phyloP scores from a whole-genome alignment of 2,888 invertebrate genomes.

The Bruchidius siliquastri region DNA sequence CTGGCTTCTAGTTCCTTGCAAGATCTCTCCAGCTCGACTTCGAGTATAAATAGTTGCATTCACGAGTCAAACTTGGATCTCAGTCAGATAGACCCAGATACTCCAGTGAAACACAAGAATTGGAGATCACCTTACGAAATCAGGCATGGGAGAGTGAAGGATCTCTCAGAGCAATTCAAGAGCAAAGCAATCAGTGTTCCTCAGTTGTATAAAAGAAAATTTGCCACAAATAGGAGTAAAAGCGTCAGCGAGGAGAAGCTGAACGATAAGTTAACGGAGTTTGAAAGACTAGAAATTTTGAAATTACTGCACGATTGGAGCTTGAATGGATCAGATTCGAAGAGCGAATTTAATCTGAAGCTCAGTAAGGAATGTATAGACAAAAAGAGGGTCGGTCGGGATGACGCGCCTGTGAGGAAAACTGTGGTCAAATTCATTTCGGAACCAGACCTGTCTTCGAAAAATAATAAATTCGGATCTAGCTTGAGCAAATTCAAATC shows the following conservation, averaged over 20 bases:
- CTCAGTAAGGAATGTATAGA: conserved; percentile 15
- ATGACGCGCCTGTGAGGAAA: conserved; percentile 16
- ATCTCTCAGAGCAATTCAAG: conserved; percentile 66
- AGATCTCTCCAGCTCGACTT: conserved; percentile 46
- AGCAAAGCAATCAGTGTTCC: conserved; percentile 43
- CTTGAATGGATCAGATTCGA: conserved; percentile 42
- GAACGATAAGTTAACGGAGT: conserved; percentile 41
- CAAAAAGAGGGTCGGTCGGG: conserved; percentile 18
- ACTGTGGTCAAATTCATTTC: conserved; percentile 32
- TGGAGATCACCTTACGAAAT: conserved; percentile 70
- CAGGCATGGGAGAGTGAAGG: conserved; percentile 56
- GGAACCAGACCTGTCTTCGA: conserved; percentile 40
- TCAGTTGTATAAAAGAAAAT: conserved; percentile 30
- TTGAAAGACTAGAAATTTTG: conserved; percentile 43
- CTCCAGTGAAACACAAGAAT: conserved; percentile 49
- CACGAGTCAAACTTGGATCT: conserved; percentile 45
- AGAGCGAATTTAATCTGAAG: conserved; percentile 33
- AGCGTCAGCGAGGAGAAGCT: conserved; percentile 39
- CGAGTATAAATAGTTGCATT: conserved; percentile 43
- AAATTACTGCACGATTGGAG: conserved; percentile 47
- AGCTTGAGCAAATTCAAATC: conserved; percentile 17
- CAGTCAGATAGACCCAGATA: conserved; percentile 39
- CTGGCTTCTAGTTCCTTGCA: conserved; percentile 40
- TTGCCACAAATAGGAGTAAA: conserved; percentile 30
- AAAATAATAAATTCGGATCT: conserved; percentile 16